A percentile compares a stretch with the other conserved stretches of the same genome.
Conservation (phyloP, 2,113 vertebrate genomes). For the Chitala chitala region DNA sequence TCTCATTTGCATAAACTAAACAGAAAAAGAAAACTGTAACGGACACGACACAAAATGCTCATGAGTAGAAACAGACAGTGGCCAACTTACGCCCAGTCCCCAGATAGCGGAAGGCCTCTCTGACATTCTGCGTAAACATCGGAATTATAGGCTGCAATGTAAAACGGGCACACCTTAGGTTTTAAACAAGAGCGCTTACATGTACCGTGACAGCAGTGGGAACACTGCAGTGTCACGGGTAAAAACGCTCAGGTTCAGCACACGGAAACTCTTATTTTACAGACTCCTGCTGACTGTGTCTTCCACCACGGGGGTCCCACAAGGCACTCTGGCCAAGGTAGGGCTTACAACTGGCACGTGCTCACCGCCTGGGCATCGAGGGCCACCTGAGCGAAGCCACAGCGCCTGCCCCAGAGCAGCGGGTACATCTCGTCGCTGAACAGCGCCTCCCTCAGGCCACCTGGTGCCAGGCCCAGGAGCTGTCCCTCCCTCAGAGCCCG, state of each 20-base stretch:
- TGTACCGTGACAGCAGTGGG: no score
- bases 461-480: conserved; percentile 83
- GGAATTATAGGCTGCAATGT: conserved; percentile 86
- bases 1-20: background rate
- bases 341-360: conserved; percentile 14
- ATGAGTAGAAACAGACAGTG: background rate
- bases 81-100: conserved; percentile 85
- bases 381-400: conserved; percentile 93
- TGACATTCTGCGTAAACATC: conserved; percentile 96
- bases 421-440: conserved; percentile 85
- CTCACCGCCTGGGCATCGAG: conserved; percentile 90
- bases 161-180: no score
- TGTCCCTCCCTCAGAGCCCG: conserved; percentile 72
- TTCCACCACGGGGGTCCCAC: background rate
- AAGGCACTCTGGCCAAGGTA: no score
- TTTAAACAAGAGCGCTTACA: no score
- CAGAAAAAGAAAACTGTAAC: background rate
- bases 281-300: no score
- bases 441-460: conserved; percentile 86
- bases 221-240: no score
- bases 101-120: conserved; percentile 90
- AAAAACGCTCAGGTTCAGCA: no score
- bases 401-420: conserved; percentile 83
- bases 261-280: no score
- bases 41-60: background rate